Percentiles rank a stretch among this genome's conserved stretches.
These are phyloP conservation scores for Felis chaus DNA, from an alignment of 2,113 vertebrate genomes.

Conservation along the genomic window DNA sequence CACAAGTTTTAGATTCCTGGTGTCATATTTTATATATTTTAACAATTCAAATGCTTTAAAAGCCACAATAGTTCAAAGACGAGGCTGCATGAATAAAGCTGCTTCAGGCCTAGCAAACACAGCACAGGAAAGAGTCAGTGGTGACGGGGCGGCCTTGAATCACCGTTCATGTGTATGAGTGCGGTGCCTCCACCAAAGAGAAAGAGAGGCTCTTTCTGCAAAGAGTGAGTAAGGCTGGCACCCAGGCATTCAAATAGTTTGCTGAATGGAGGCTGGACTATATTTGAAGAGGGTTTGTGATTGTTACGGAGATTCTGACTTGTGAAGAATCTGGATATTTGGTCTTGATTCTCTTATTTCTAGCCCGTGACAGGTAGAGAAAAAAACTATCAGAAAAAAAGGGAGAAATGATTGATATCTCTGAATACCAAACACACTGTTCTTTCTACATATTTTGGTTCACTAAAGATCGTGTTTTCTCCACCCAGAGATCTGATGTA, in stretches of 20 bases:
- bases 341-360: not conserved
- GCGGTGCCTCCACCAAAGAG: too few species aligned
- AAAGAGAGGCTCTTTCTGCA: not conserved
- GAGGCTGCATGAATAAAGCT: not conserved
- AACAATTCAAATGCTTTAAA: not conserved
- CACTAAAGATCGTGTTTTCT: too few species aligned
- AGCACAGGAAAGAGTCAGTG: accelerated
- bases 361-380: not conserved
- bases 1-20: not conserved
- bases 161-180: accelerated
- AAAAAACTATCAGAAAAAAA: not conserved
- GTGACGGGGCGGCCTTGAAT: not conserved
- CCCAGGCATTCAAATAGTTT: not conserved
- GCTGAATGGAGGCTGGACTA: not conserved
- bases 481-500: not conserved
- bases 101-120: not conserved
- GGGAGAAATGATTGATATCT: not conserved
- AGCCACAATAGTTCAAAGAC: not conserved
- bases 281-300: not conserved
- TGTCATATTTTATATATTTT: not conserved
- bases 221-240: not conserved
- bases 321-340: not conserved
- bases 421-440: not conserved
- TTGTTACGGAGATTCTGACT: not conserved
- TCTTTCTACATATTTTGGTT: not conserved